Evolutionary conservation across 2,888 invertebrate genomes (phyloP).

Genomic region (Ophioninae sp.): DNA sequence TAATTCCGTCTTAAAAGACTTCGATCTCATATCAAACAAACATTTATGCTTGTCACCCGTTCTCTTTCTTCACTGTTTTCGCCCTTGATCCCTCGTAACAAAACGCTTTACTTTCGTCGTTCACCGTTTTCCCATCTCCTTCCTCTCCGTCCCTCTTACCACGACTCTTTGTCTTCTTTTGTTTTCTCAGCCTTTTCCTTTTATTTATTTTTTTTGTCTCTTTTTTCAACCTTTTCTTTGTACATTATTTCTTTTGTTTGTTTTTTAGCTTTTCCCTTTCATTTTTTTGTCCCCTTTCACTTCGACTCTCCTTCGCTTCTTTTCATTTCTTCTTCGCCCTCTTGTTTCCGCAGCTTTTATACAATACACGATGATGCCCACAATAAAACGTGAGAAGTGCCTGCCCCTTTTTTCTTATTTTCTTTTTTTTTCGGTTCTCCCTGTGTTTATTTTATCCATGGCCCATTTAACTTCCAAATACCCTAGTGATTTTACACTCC

Average conservation of each 20-base stretch:
- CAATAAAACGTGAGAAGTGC: no score
- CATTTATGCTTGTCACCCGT: no score
- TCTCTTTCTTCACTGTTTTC: background rate
- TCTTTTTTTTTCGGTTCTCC: slow-evolving; percentile 39
- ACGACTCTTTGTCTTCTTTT: background rate
- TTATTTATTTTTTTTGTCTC: no score
- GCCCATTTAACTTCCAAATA: slow-evolving; percentile 75
- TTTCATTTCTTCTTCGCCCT: no score
- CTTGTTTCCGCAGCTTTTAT: background rate
- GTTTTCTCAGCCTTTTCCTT: no score
- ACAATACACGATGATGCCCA: background rate
- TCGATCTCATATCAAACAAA: no score
- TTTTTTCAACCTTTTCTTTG: no score
- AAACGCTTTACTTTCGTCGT: slow-evolving; percentile 3
- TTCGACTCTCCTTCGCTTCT: background rate
- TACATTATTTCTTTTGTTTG: no score
- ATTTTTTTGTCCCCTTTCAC: background rate
- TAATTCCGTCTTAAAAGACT: no score
- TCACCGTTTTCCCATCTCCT: no score
- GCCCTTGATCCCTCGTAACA: slow-evolving; percentile 1
- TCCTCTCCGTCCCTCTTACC: no score
- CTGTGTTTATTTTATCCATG: slow-evolving; percentile 74
- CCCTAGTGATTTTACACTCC: slow-evolving; percentile 66
- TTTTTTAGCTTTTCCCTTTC: no score
- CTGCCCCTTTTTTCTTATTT: background rate